phyloP scores from a whole-genome alignment of 2,797 vertebrate species.

The Aplochiton taeniatus region DNA sequence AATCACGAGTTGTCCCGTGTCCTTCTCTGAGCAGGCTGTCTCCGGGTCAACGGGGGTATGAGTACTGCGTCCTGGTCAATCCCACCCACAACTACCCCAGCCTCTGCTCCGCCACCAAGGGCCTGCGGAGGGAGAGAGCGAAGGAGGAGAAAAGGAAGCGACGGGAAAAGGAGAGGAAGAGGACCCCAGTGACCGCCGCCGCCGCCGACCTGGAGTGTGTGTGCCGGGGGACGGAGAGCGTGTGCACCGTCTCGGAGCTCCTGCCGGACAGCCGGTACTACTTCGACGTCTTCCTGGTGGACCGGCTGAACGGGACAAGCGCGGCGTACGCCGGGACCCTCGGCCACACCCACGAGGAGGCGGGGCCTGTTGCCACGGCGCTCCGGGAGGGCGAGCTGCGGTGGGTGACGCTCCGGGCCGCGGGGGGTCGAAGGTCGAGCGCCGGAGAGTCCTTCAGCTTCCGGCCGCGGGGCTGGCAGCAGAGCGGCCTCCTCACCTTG shows the following conservation, averaged over 20 bases:
- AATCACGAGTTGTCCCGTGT: constrained; percentile 60
- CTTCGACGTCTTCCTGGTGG: constrained; percentile 87
- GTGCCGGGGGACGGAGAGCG: constrained; percentile 81
- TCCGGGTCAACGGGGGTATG: constrained; percentile 62
- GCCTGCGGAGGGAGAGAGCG: constrained; percentile 50
- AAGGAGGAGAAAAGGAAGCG: constrained; percentile 46
- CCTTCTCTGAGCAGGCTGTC: constrained; percentile 64
- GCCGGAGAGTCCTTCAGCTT: constrained; percentile 75
- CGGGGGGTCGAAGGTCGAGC: constrained; percentile 43
- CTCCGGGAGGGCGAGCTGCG: constrained; percentile 83
- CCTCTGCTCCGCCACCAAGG: constrained; percentile 80
- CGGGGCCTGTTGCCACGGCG: constrained; percentile 66
- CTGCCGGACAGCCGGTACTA: constrained; percentile 84
- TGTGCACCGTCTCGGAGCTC: constrained; percentile 82
- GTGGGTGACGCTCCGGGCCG: constrained; percentile 75
- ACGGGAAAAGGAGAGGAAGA: constrained; percentile 49
- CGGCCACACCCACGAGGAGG: constrained; percentile 82
- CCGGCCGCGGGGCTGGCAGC: constrained; percentile 79
- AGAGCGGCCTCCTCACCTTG: constrained; percentile 84
- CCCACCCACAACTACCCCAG: constrained; percentile 83
- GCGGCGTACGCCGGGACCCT: constrained; percentile 80
- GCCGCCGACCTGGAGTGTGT: constrained; percentile 70
- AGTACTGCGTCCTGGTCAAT: constrained; percentile 87
- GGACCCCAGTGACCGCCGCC: constrained; percentile 34
- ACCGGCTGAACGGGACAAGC: constrained; percentile 80